Conservation (phyloP, 2,113 vertebrate species). For the Amblyopsis rosae region DNA sequence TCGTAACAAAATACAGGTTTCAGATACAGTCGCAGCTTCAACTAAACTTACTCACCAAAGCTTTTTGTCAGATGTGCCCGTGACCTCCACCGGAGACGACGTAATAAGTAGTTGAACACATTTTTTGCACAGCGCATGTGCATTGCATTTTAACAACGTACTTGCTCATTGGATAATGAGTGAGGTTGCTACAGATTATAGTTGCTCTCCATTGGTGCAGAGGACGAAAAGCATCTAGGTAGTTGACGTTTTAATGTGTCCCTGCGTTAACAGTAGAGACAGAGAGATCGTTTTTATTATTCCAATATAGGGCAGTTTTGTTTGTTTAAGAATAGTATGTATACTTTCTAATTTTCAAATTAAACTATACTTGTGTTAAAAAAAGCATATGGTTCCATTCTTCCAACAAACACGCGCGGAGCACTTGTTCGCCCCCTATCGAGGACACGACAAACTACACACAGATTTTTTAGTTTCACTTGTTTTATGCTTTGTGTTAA, state of each 20-base stretch:
- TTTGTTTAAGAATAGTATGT: too few relatives aligned
- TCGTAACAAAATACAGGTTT: fast-evolving
- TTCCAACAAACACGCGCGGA: neutral
- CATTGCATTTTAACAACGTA: slow-evolving; percentile 14
- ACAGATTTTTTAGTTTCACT: slow-evolving; percentile 54
- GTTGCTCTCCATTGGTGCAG: slow-evolving; percentile 3
- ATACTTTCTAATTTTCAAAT: neutral
- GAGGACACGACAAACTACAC: neutral
- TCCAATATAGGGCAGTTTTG: too few relatives aligned
- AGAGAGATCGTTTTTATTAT: too few relatives aligned
- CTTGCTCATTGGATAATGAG: slow-evolving; percentile 59
- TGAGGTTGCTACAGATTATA: neutral
- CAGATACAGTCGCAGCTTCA: neutral
- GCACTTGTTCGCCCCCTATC: slow-evolving; percentile 42
- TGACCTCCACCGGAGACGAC: slow-evolving; percentile 77
- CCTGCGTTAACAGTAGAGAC: too few relatives aligned
- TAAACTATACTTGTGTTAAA: neutral
- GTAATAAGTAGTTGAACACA: slow-evolving; percentile 42
- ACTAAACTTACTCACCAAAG: slow-evolving; percentile 68
- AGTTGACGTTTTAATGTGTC: neutral
- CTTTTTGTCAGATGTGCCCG: slow-evolving; percentile 29
- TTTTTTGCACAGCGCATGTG: slow-evolving; percentile 61
- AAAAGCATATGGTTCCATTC: too few relatives aligned
- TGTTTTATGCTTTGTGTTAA: slow-evolving; percentile 37
- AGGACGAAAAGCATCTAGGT: neutral